Conservation (phyloP, 2,113 vertebrate genomes). For the Lonchura striata region DNA sequence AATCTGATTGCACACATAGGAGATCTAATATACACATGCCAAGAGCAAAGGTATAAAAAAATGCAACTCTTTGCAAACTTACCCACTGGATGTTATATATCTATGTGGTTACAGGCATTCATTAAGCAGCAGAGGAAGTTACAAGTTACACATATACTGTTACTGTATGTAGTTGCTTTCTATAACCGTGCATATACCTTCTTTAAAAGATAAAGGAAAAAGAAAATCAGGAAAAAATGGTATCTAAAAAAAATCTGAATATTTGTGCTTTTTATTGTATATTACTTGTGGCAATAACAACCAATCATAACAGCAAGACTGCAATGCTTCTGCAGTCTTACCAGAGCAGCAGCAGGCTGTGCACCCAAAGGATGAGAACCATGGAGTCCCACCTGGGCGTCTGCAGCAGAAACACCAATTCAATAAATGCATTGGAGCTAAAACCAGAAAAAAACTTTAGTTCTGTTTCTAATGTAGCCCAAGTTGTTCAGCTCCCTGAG, state of each 20-base stretch:
- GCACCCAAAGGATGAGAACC: not conserved
- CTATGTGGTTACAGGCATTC: not conserved
- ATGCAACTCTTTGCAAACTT: not conserved
- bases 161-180: not conserved
- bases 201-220: not conserved
- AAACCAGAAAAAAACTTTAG: not conserved
- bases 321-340: conserved; percentile 47
- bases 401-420: not conserved
- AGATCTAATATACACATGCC: rapidly evolving
- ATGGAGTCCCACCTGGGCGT: not conserved
- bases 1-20: not conserved
- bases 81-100: not conserved
- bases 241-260: not conserved
- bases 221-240: not conserved
- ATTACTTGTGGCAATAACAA: conserved; percentile 58
- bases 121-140: not conserved
- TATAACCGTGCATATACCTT: not conserved
- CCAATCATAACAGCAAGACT: not conserved
- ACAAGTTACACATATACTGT: not conserved
- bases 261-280: not conserved
- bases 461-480: not conserved
- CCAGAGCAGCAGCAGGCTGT: not conserved
- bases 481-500: not conserved
- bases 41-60: not conserved
- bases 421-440: not conserved